Percentiles rank a stretch among this genome's conserved stretches.
These are phyloP conservation scores for Petrocephalus microphthalmus DNA, from an alignment of 2,113 vertebrate species.

Conservation along the genomic window DNA sequence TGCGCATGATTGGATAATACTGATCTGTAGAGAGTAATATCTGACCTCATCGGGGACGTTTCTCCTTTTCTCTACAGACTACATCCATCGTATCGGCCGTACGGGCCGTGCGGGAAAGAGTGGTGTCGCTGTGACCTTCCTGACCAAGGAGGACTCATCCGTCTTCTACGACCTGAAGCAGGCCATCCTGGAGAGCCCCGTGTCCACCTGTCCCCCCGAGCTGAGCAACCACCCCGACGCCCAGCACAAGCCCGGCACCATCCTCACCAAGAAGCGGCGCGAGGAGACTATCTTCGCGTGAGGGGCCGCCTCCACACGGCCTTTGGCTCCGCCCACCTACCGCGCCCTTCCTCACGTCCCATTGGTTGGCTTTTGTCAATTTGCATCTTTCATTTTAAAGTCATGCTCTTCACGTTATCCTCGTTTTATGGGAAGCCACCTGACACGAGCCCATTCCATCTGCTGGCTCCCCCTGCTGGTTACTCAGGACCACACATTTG, in stretches of 20 bases:
- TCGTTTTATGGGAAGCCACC: background rate
- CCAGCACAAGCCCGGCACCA: constrained; percentile 95
- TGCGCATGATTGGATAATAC: background rate
- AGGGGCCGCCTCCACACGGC: constrained; percentile 26
- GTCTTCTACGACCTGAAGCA: constrained; percentile 98
- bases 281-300: constrained; percentile 98
- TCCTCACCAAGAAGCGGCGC: constrained; percentile 95
- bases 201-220: constrained; percentile 90
- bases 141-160: constrained; percentile 89
- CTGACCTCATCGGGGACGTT: background rate
- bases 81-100: constrained; percentile 96
- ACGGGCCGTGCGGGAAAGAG: constrained; percentile 95
- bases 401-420: background rate
- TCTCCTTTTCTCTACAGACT: constrained; percentile 60
- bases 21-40: background rate
- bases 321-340: background rate
- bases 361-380: background rate
- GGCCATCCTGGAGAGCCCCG: constrained; percentile 91
- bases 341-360: background rate
- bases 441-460: background rate
- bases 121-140: constrained; percentile 91
- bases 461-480: background rate
- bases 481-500: background rate
- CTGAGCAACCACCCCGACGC: constrained; percentile 94
- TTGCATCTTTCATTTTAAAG: background rate